Conservation (phyloP, 2,797 vertebrate genomes). For the Ctenosaura bakeri region DNA sequence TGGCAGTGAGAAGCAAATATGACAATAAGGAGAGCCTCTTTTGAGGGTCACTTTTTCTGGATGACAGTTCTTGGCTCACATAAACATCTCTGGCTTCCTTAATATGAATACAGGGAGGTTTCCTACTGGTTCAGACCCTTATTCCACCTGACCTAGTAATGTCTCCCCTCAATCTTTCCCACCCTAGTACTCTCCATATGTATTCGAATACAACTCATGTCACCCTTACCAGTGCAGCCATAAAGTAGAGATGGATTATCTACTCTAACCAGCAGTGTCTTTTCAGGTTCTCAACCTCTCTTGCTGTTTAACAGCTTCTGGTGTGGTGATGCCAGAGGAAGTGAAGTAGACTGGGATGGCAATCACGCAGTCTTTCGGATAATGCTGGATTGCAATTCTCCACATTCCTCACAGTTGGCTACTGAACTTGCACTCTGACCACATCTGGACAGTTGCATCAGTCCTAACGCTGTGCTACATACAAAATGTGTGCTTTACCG, state of each 20-base stretch:
- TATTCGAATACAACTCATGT: not conserved
- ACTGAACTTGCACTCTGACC: no score
- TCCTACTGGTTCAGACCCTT: accelerated
- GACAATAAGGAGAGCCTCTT: not conserved
- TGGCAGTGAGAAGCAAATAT: not conserved
- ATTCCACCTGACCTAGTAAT: not conserved
- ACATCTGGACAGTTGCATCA: no score
- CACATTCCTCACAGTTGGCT: no score
- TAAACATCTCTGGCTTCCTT: not conserved
- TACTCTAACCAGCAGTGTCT: not conserved
- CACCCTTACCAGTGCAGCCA: not conserved
- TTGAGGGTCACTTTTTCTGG: not conserved
- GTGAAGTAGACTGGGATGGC: not conserved
- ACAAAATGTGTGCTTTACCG: not conserved
- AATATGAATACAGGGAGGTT: not conserved
- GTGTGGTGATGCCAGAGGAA: not conserved
- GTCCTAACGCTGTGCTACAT: not conserved
- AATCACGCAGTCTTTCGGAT: not conserved
- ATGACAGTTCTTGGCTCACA: not conserved
- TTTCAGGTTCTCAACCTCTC: not conserved
- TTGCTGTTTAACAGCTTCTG: not conserved
- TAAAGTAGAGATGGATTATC: not conserved
- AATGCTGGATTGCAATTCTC: not conserved
- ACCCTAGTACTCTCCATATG: not conserved
- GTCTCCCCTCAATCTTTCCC: no score